These are phyloP conservation scores for Bergia sp. DNA, from an alignment of 92 coral and sea anemone genomes.

Conservation along the genomic window DNA sequence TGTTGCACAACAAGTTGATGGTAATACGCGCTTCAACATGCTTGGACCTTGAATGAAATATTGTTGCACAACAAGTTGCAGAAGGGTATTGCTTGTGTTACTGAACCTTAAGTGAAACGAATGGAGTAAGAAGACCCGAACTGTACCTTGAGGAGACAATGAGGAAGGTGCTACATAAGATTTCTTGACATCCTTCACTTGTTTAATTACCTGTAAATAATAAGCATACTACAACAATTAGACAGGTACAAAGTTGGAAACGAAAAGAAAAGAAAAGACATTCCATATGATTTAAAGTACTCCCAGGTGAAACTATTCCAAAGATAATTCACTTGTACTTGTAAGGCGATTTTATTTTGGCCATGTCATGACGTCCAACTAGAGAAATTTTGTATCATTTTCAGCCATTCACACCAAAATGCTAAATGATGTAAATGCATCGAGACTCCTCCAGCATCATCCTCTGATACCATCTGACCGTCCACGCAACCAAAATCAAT, in stretches of 20 bases:
- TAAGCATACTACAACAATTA: neutral
- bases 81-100: too few relatives aligned
- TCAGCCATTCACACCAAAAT: too few relatives aligned
- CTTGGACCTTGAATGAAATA: neutral
- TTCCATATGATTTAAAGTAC: neutral
- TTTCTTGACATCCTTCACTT: constrained; percentile 85
- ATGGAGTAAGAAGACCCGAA: neutral
- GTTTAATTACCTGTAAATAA: constrained; percentile 79
- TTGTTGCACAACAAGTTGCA: neutral
- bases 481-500: too few relatives aligned
- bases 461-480: too few relatives aligned
- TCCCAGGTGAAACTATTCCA: neutral
- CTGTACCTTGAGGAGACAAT: constrained; percentile 49
- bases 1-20: too few relatives aligned
- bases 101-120: neutral
- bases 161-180: constrained; percentile 66
- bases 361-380: too few relatives aligned
- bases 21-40: too few relatives aligned
- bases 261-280: neutral
- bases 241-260: neutral
- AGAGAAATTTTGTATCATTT: too few relatives aligned
- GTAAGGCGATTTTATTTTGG: neutral
- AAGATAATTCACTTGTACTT: neutral
- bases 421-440: too few relatives aligned
- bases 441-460: too few relatives aligned